Conservation (phyloP, 1,140 invertebrate species). For the Epicauta chinensis region DNA sequence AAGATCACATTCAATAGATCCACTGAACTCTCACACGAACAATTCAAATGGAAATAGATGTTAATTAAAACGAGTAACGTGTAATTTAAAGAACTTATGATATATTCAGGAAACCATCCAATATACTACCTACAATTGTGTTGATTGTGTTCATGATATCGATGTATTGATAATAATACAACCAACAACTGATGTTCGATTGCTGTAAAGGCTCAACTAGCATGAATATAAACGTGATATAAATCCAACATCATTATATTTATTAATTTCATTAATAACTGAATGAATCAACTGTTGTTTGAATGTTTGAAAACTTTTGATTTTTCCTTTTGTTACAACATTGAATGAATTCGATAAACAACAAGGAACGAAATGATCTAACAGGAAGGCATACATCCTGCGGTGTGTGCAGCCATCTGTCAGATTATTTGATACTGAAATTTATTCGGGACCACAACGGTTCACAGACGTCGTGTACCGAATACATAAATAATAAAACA, state of each 20-base stretch:
- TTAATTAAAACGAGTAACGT: too few relatives aligned
- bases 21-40: too few relatives aligned
- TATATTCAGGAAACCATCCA: too few relatives aligned
- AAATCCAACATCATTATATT: neutral
- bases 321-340: neutral
- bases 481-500: slow-evolving; percentile 18
- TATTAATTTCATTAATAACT: neutral
- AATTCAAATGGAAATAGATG: too few relatives aligned
- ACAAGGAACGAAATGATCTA: neutral
- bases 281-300: slow-evolving; percentile 1
- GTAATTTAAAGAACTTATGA: too few relatives aligned
- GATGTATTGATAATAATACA: too few relatives aligned
- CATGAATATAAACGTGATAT: slow-evolving; percentile 5
- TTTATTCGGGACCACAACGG: slow-evolving; percentile 15
- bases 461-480: slow-evolving; percentile 10
- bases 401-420: slow-evolving; percentile 13
- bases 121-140: too few relatives aligned
- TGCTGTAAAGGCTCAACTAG: neutral
- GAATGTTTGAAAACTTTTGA: neutral
- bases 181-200: too few relatives aligned
- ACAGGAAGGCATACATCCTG: slow-evolving; percentile 3
- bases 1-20: too few relatives aligned
- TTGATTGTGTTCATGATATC: too few relatives aligned
- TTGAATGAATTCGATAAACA: neutral
- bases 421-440: slow-evolving; percentile 19